Conservation (phyloP, 2,888 invertebrate genomes). For the Latrodectus elegans region DNA sequence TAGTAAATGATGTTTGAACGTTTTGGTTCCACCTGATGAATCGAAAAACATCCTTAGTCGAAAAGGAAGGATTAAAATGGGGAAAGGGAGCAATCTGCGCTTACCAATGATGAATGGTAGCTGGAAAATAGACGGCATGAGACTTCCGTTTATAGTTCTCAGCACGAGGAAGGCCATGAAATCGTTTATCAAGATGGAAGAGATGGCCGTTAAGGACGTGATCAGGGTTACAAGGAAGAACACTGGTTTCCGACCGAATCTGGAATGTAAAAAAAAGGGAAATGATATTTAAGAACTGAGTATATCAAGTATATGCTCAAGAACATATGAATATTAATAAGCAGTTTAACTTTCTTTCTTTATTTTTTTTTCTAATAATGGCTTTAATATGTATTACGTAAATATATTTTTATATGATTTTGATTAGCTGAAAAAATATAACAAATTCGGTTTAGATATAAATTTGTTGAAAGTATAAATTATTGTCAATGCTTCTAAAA, state of each 20-base stretch:
- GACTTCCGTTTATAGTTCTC: slow-evolving; percentile 63
- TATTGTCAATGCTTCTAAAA: no score
- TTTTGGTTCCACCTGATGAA: background rate
- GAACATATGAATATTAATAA: no score
- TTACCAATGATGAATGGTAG: slow-evolving; percentile 69
- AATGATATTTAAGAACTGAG: background rate
- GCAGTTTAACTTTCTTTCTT: no score
- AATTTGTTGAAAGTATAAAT: no score
- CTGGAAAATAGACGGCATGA: slow-evolving; percentile 69
- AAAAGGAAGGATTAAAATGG: background rate
- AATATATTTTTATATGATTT: no score
- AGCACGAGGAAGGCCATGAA: slow-evolving; percentile 64
- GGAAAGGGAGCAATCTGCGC: slow-evolving; percentile 20
- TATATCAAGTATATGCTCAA: background rate
- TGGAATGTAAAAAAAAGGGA: slow-evolving; percentile 8
- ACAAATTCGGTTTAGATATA: no score
- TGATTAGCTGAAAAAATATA: no score
- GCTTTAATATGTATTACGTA: no score
- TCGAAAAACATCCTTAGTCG: background rate
- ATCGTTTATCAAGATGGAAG: slow-evolving; percentile 61
- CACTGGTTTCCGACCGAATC: slow-evolving; percentile 65
- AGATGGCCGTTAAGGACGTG: slow-evolving; percentile 54
- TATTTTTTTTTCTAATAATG: no score
- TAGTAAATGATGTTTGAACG: background rate
- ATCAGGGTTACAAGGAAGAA: slow-evolving; percentile 65